phyloP scores from a whole-genome alignment of 2,888 invertebrate species.

The Plagiodera versicolora region DNA sequence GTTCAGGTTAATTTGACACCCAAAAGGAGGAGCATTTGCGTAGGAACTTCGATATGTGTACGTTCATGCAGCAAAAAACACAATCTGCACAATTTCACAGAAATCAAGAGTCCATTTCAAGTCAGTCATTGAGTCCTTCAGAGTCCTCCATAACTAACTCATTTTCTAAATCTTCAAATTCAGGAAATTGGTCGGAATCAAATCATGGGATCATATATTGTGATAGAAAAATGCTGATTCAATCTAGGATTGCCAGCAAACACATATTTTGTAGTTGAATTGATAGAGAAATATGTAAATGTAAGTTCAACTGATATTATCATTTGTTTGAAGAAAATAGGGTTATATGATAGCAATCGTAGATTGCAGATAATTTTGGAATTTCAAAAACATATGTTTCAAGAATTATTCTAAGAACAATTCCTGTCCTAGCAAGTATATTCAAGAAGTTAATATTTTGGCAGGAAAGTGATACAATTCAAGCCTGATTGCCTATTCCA shows the following conservation, averaged over 20 bases:
- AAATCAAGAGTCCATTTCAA: background rate
- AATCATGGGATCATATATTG: background rate
- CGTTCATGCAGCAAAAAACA: background rate
- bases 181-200: background rate
- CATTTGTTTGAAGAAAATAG: slow-evolving; percentile 1
- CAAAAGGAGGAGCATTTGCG: background rate
- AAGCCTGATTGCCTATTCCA: background rate
- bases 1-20: background rate
- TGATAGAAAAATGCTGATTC: slow-evolving; percentile 8
- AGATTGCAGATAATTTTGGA: background rate
- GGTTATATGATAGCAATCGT: slow-evolving; percentile 4
- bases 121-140: background rate
- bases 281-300: slow-evolving; percentile 3
- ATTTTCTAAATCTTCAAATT: background rate
- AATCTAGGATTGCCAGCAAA: slow-evolving; percentile 6
- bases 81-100: background rate
- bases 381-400: background rate
- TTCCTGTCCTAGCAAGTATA: background rate
- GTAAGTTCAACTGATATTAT: slow-evolving; percentile 4
- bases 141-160: background rate
- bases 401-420: background rate
- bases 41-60: slow-evolving; percentile 5
- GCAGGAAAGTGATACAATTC: background rate
- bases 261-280: slow-evolving; percentile 12
- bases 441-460: slow-evolving; percentile 8